Percentiles rank a stretch among this genome's conserved stretches.
These are phyloP conservation scores for Empis livida DNA, from an alignment of 2,888 invertebrate genomes.

Conservation along the genomic window DNA sequence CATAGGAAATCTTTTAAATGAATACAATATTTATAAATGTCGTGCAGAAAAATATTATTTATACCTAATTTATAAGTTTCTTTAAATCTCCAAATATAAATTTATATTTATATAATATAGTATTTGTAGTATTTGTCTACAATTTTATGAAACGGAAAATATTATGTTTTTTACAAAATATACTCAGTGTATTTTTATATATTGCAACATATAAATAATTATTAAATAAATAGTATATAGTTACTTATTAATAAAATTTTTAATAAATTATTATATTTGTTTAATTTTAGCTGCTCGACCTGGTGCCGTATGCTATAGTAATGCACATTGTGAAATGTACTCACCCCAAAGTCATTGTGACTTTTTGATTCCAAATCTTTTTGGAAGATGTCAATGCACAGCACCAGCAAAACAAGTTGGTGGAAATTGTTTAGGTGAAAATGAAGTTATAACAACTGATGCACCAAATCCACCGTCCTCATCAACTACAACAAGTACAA, in stretches of 20 bases:
- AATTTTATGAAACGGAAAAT: too few species aligned
- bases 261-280: too few species aligned
- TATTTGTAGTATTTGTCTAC: too few species aligned
- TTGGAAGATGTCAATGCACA: slow-evolving; percentile 77
- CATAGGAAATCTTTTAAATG: too few species aligned
- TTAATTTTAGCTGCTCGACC: slow-evolving; percentile 64
- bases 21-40: too few species aligned
- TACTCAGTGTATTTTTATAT: too few species aligned
- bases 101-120: too few species aligned
- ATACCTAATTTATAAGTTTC: too few species aligned
- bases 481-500: slow-evolving; percentile 12
- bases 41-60: too few species aligned
- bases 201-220: too few species aligned
- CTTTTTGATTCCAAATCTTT: slow-evolving; percentile 77
- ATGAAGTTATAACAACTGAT: slow-evolving; percentile 11
- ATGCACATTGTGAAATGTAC: slow-evolving; percentile 77
- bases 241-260: not conserved
- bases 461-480: slow-evolving; percentile 14
- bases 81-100: too few species aligned
- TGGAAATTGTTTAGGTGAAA: slow-evolving; percentile 43
- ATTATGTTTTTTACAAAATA: too few species aligned
- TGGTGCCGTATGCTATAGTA: slow-evolving; percentile 79
- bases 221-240: not conserved
- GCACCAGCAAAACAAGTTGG: slow-evolving; percentile 49
- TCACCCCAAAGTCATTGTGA: slow-evolving; percentile 76